Evolutionary conservation across 2,113 vertebrate species (phyloP), one percentile per base, ranked within the genome.

Genomic region (Diphyllodes magnificus): DNA sequence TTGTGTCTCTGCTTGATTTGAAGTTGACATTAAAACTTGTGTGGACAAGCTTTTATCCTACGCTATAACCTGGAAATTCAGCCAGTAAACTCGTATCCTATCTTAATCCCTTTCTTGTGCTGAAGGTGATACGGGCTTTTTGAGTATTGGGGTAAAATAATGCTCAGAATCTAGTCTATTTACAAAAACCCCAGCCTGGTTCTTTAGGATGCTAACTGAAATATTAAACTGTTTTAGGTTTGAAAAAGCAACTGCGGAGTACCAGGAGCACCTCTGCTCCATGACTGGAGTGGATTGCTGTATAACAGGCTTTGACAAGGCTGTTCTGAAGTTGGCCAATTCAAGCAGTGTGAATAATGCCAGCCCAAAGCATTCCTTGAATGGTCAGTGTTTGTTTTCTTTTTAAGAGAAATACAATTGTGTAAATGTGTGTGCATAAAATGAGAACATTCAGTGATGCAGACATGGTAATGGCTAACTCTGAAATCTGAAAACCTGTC

Each of bases 161-260:
- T 42, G 7, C 59, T 78, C 57, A n/a, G 59, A 76, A 57, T 69
- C 13, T 2, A 21, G 12, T 80, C 12, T 50, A 1, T 31, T 72
- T 85, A 56, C 18, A 6, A 28, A 53, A 15, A 28, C 0, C 7
- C 19, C 60, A 47, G 21, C 21, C 6, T 64, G 15, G 7, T 93
- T 31, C 22, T 96, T 82, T 25, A n/a, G 60, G 91, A 89, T 96
- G 51, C 47, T 95, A 60, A 90, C 92, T 85, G 45, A 86, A 42
- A 61, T 47, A 47, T 57, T 91, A 13, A 82, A 86, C 42, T 54
- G 35, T 91, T 97, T 30, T 75, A 99, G 99, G 97, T 99, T 99
- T 98, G 99, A 99, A 96, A 99, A 99, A 95, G 99, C 99, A 15
- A 98, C 99, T 23, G 96, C 97, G 11, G 99, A 99, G 49, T 99